Base-by-base conservation (phyloP, 2,888 invertebrate genomes). In the Hydroisotoma schaefferi region DNA sequence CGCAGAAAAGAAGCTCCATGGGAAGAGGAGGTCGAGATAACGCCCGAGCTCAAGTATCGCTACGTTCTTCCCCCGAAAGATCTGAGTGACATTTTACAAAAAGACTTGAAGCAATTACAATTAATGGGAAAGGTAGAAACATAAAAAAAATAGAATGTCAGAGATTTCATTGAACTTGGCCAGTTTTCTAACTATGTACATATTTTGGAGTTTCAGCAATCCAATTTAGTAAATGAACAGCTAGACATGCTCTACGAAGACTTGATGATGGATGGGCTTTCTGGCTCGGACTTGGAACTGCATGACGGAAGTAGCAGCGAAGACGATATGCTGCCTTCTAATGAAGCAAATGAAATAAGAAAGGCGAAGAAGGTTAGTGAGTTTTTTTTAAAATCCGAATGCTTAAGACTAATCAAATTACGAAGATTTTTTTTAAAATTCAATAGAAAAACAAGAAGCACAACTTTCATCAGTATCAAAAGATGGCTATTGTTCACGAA, bases 221-320 rank as follows among this genome's bases (percentile, higher is more conserved):
- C 88, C 0, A 71, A 78, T 1, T 70, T 86, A 70, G 87, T 89
- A 1, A 86, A 86, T 73, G 85, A 87, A 57, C 89, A 89, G 75
- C 75, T 90, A 23, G 80, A 78, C 37, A 87, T 87, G 73, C 76
- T 88, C 3, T 87, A 87, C 73, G 71, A 82, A 29, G 87, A 88
- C 71, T 77, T 87, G 72, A 84, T 86, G 69, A 72, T 85, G n/a
- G 75, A 73, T 23, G 82, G 84, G 69, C 85, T 6, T 84, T 0
- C 78, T 81, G 5, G 78, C 0, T 77, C 82, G 0, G 80, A 81
- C 57, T 78, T 87, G 12, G 81, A 82, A 2, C 77, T 86, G 1
- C 86, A 86, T 58, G 85, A 86, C 74, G 82, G 81, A 5, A 65
- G 67, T 2, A 84, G 83, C 48, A 62, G 61, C 25, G 46, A 25